phyloP scores from a whole-genome alignment of 2,113 vertebrate genomes.

The Oncorhynchus clarkii region DNA sequence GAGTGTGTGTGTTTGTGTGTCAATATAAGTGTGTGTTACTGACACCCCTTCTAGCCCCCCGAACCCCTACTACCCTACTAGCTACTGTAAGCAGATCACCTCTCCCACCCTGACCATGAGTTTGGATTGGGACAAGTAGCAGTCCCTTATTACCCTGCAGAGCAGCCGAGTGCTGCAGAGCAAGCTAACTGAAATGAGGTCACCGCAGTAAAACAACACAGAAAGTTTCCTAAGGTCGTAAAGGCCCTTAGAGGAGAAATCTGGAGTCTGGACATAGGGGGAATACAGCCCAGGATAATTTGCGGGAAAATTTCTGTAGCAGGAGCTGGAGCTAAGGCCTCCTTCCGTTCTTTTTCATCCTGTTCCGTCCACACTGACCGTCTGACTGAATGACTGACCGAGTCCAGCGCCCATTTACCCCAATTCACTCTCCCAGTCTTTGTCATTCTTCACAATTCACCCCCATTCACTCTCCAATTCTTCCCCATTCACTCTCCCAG shows the following conservation, averaged over 20 bases:
- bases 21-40: not conserved
- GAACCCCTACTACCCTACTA: not conserved
- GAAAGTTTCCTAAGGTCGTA: slow-evolving; percentile 66
- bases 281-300: slow-evolving; percentile 66
- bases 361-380: slow-evolving; percentile 23
- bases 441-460: not conserved
- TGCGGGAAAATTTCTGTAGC: slow-evolving; percentile 62
- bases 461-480: slow-evolving; percentile 34
- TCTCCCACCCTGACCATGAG: slow-evolving; percentile 46
- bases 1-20: too few relatives aligned
- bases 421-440: slow-evolving; percentile 34
- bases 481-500: slow-evolving; percentile 46
- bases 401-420: not conserved
- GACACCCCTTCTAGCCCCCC: not conserved
- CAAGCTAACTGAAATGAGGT: slow-evolving; percentile 58
- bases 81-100: slow-evolving; percentile 43
- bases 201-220: slow-evolving; percentile 68
- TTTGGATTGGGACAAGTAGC: slow-evolving; percentile 46
- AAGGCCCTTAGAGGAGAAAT: slow-evolving; percentile 59
- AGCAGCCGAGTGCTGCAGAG: slow-evolving; percentile 22
- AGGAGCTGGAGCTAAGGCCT: slow-evolving; percentile 70
- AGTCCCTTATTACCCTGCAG: slow-evolving; percentile 50
- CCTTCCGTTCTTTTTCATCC: slow-evolving; percentile 22
- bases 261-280: slow-evolving; percentile 29
- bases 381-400: not conserved